phyloP scores from a whole-genome alignment of 2,797 vertebrate species.

The Cyprinodon diabolis region DNA sequence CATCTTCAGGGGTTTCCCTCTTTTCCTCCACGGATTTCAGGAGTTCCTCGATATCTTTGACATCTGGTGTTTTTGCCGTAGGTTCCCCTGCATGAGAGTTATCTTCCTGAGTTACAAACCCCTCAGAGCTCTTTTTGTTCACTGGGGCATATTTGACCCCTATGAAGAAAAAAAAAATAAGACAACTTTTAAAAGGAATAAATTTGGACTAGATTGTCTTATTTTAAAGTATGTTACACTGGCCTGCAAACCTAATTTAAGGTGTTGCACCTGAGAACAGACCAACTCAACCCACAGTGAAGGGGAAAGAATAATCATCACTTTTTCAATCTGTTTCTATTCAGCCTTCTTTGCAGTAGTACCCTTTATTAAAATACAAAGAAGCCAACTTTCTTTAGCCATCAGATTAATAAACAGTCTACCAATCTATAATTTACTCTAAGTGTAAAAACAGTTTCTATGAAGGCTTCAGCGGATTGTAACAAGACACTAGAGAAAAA shows the following conservation, averaged over 20 bases:
- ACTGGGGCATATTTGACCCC: constrained; percentile 77
- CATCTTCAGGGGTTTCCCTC: constrained; percentile 63
- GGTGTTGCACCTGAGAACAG: background rate
- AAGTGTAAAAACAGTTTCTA: too few species aligned
- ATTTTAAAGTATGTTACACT: background rate
- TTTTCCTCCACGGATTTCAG: constrained; percentile 70
- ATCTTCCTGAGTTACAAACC: constrained; percentile 62
- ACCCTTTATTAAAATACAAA: too few species aligned
- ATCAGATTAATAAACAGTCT: too few species aligned
- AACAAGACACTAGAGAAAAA: too few species aligned
- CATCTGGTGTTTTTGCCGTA: constrained; percentile 52
- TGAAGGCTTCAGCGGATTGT: too few species aligned
- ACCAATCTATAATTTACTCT: too few species aligned
- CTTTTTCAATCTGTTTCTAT: too few species aligned
- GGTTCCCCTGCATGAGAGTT: constrained; percentile 35
- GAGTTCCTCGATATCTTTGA: constrained; percentile 68
- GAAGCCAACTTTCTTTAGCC: too few species aligned
- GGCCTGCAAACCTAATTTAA: background rate
- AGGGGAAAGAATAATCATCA: background rate
- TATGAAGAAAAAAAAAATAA: constrained; percentile 49
- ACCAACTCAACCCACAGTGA: background rate
- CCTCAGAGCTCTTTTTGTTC: constrained; percentile 75
- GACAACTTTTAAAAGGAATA: background rate
- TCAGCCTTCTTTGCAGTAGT: too few species aligned
- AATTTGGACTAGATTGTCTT: background rate